phyloP scores from a whole-genome alignment of 2,888 invertebrate genomes.

The Philereme transversata region DNA sequence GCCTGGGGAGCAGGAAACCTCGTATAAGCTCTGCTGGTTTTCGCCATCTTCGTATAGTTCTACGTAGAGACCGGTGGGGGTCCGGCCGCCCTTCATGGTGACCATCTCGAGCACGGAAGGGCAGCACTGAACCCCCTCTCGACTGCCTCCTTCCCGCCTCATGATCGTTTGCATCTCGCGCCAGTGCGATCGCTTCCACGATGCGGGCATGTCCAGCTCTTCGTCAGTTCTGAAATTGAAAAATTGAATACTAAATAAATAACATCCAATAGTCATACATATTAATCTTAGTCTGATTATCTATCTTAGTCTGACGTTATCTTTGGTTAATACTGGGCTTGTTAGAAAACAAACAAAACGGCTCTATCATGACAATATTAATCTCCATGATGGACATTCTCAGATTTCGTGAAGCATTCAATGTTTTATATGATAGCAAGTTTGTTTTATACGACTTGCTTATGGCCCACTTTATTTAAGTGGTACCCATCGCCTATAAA shows the following conservation, averaged over 20 bases:
- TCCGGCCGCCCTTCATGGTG: conserved; percentile 90
- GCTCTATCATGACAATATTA: too few relatives aligned
- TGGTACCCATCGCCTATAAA: too few relatives aligned
- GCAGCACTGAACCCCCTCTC: conserved; percentile 89
- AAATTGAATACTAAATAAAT: neutral
- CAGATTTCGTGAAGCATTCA: too few relatives aligned
- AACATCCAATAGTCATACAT: too few relatives aligned
- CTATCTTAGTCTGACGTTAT: too few relatives aligned
- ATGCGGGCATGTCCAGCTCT: conserved; percentile 68
- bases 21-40: conserved; percentile 89
- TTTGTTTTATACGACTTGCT: too few relatives aligned
- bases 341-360: too few relatives aligned
- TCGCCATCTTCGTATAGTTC: conserved; percentile 89
- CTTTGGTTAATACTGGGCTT: too few relatives aligned
- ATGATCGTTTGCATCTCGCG: conserved; percentile 87
- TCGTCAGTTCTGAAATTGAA: conserved; percentile 67
- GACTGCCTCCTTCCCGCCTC: conserved; percentile 76
- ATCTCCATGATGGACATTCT: too few relatives aligned
- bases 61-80: conserved; percentile 88
- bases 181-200: conserved; percentile 84
- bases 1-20: conserved; percentile 89
- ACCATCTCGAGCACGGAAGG: conserved; percentile 91
- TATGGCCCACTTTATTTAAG: too few relatives aligned
- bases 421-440: too few relatives aligned
- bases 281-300: too few relatives aligned